phyloP scores from a whole-genome alignment of 1,140 invertebrate genomes.

The Drosophila punjabiensis region DNA sequence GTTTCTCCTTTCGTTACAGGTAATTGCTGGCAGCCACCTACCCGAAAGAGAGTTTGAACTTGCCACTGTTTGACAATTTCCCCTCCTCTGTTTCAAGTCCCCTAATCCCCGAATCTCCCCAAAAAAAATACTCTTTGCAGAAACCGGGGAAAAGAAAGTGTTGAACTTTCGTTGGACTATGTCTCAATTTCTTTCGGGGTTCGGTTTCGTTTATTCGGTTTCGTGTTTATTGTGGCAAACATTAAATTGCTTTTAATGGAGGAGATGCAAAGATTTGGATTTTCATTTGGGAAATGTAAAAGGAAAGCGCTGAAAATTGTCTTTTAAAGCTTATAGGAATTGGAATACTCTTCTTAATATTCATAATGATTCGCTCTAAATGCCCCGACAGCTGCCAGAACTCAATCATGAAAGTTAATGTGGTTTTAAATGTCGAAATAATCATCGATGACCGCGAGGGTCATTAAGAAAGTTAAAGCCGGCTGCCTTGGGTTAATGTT shows the following conservation, averaged over 20 bases:
- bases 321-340: slow-evolving; percentile 40
- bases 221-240: slow-evolving; percentile 71
- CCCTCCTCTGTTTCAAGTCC: neutral
- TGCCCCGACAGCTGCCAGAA: slow-evolving; percentile 36
- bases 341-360: neutral
- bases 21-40: slow-evolving; percentile 69
- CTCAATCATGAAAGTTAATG: slow-evolving; percentile 44
- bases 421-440: slow-evolving; percentile 47
- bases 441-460: slow-evolving; percentile 39
- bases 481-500: slow-evolving; percentile 25
- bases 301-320: slow-evolving; percentile 73
- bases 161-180: slow-evolving; percentile 72
- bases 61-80: slow-evolving; percentile 54
- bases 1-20: slow-evolving; percentile 32
- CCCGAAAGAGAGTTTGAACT: slow-evolving; percentile 58
- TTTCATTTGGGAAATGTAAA: slow-evolving; percentile 45
- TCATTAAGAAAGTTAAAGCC: slow-evolving; percentile 63
- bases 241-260: slow-evolving; percentile 76
- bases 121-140: neutral
- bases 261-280: slow-evolving; percentile 62
- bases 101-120: neutral
- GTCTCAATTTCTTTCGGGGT: slow-evolving; percentile 63
- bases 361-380: slow-evolving; percentile 16
- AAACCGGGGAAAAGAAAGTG: slow-evolving; percentile 68
- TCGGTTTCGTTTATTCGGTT: slow-evolving; percentile 35